Evolutionary conservation across 1,140 invertebrate genomes (phyloP).

Genomic region (Bombus waltoni): DNA sequence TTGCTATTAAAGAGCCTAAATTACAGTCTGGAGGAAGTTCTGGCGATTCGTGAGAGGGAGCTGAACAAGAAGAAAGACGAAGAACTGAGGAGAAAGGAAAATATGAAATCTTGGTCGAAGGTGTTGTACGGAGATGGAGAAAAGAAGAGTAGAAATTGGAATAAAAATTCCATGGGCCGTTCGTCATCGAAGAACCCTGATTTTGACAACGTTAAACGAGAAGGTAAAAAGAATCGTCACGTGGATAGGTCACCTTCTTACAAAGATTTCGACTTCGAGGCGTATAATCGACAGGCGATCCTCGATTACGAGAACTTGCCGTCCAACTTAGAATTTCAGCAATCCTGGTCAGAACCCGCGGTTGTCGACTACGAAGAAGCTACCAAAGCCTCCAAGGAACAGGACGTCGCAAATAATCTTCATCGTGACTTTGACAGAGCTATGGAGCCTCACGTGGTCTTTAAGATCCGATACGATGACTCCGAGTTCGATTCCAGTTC

Average conservation of each 20-base stretch:
- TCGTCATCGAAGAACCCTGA: conserved; percentile 16
- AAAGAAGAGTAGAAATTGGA: conserved; percentile 47
- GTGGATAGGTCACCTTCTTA: conserved; percentile 32
- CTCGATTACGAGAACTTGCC: conserved; percentile 79
- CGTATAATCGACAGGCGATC: conserved; percentile 77
- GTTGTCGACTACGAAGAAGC: conserved; percentile 45
- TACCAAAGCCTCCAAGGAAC: conserved; percentile 21
- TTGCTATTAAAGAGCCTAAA: conserved; percentile 78
- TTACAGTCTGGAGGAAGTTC: conserved; percentile 76
- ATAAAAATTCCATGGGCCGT: conserved; percentile 41
- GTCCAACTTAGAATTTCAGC: conserved; percentile 49
- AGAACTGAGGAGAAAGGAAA: conserved; percentile 48
- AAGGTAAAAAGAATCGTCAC: conserved; percentile 39
- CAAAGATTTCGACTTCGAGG: conserved; percentile 71
- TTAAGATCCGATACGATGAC: conserved; percentile 79
- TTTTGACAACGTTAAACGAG: conserved; percentile 17
- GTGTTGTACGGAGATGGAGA: conserved; percentile 32
- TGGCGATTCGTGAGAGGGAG: conserved; percentile 77
- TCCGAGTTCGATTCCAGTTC: conserved; percentile 76
- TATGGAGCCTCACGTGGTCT: conserved; percentile 78
- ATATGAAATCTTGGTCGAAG: conserved; percentile 33
- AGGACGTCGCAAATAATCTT: conserved; percentile 19
- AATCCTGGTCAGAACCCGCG: conserved; percentile 44
- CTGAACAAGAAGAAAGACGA: conserved; percentile 70
- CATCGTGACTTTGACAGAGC: conserved; percentile 70